Conservation (phyloP, 2,113 vertebrate genomes). For the Setophaga kirtlandii region DNA sequence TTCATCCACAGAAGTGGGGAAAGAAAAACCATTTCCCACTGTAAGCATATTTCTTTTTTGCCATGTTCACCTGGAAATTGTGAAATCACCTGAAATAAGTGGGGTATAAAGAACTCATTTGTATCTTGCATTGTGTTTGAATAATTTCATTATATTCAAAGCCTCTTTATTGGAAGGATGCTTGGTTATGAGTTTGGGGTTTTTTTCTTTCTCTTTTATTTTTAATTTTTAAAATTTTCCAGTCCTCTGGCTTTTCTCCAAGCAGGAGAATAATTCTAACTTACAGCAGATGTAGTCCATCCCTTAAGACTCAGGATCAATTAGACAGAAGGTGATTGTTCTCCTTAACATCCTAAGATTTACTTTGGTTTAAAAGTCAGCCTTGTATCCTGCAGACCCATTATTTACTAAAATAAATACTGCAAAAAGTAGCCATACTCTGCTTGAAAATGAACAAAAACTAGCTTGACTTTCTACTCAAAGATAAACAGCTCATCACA, state of each 20-base stretch:
- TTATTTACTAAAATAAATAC: not conserved
- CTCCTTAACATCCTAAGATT: not conserved
- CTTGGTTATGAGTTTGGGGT: not conserved
- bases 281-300: not conserved
- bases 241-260: not conserved
- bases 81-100: not conserved
- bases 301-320: slow-evolving; percentile 6
- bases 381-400: not conserved
- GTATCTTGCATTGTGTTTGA: not conserved
- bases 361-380: not conserved
- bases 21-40: not conserved
- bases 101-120: not conserved
- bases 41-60: not conserved
- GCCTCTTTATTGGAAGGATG: not conserved
- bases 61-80: not conserved
- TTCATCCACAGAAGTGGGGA: not conserved
- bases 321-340: slow-evolving; percentile 40
- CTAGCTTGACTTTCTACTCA: not conserved
- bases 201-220: not conserved
- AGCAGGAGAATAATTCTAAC: not conserved
- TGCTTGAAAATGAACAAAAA: not conserved
- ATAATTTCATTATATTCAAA: not conserved
- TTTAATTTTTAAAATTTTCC: not conserved
- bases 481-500: not conserved
- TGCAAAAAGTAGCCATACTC: not conserved